Base-by-base conservation (phyloP, 2,888 invertebrate genomes). In the Calameuta filiformis region DNA sequence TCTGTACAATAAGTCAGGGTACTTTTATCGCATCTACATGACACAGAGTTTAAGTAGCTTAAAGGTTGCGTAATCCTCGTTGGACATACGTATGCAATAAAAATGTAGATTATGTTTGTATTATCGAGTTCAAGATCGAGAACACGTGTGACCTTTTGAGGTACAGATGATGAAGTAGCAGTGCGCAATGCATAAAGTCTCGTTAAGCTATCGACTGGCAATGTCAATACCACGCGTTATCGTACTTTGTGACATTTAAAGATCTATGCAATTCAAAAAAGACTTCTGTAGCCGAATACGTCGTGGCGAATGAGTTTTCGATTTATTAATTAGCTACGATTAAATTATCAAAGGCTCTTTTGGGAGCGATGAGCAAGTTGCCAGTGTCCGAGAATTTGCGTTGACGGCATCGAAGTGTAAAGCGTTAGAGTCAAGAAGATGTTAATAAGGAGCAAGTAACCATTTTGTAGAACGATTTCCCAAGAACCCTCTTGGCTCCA, bases 111-210 rank as follows among this genome's bases (percentile, higher is more conserved):
- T 80, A 80, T 81, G 84, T 85, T 84, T 84, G 76, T 83, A 84
- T 83, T 83, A 83, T 81, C 82, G 76, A 79, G 78, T 56, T 76
- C 76, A 75, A 77, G 80, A 85, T 84, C 81, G 82, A 81, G 82
- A 85, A 80, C 85, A 85, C 83, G 80, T 84, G 81, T 56, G 84
- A 79, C 79, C 81, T 81, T 75, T 75, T 23, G 9, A 56, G 56
- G 56, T 23, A 56, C 9, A 9, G 56, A 56, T 23, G 23, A 6
- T 6, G 56, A 56, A 23, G 56, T 56, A 23, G 23, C 0, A 56
- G 56, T 56, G 23, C 23, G 9, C 56, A 56, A 56, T 56, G 56
- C 56, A 56, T 56, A 56, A 56, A 56, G 9, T 56, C 56, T 56
- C 56, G 56, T 56, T 56, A 9, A 56, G 56, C 56, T 56, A 56